Conservation (phyloP, 2,113 vertebrate genomes). For the Chaenogobius annularis region DNA sequence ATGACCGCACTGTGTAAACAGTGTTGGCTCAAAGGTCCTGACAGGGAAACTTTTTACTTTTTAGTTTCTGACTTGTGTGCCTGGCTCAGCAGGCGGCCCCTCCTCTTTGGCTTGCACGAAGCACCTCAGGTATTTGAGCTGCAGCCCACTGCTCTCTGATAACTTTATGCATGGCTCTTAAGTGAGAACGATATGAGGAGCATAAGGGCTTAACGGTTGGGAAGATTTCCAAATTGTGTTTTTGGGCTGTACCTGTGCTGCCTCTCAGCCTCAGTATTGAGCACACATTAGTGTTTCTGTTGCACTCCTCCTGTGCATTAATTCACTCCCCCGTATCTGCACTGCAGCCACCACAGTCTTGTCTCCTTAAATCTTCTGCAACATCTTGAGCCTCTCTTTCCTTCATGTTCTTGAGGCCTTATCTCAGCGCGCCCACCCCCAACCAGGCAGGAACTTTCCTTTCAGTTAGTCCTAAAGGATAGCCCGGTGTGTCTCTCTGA, state of each 20-base stretch:
- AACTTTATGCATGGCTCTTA: conserved; percentile 23
- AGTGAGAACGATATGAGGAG: conserved; percentile 23
- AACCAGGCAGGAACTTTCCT: not conserved
- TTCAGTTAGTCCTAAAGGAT: conserved; percentile 13
- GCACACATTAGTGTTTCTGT: not conserved
- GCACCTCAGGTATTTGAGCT: conserved; percentile 59
- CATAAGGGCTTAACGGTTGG: conserved; percentile 1
- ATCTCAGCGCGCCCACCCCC: conserved; percentile 11
- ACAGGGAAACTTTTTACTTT: conserved; percentile 55
- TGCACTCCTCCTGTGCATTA: not conserved
- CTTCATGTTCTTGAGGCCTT: conserved; percentile 12
- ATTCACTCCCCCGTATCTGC: not conserved
- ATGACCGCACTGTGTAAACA: conserved; percentile 73
- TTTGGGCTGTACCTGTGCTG: not conserved
- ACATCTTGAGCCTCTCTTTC: conserved; percentile 19
- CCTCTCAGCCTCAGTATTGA: conserved; percentile 6
- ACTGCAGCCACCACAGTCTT: conserved; percentile 1
- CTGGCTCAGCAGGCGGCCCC: conserved; percentile 23
- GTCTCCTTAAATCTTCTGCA: conserved; percentile 16
- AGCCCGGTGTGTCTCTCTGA: conserved; percentile 29
- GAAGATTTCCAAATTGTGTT: conserved; percentile 27
- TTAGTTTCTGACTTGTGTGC: conserved; percentile 52
- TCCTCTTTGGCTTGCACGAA: conserved; percentile 45
- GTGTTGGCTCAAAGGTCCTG: conserved; percentile 64
- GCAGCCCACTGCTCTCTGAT: conserved; percentile 22